Evolutionary conservation across 2,888 invertebrate species (phyloP), one percentile per base, ranked within the genome.

Genomic region (Marronus borbonicus): DNA sequence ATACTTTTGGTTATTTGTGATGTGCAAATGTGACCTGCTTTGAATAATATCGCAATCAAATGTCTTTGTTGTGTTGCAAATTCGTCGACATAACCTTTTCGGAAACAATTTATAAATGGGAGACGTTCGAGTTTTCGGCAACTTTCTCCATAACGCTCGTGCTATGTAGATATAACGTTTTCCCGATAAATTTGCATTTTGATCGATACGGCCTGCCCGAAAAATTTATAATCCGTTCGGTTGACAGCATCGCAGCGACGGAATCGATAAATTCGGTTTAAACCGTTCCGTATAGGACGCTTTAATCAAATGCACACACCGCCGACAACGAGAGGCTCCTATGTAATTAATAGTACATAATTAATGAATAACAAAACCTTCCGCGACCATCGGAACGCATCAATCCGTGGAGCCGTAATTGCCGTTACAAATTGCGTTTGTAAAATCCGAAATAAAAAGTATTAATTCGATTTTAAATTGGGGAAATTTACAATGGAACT

Each of bases 401-500:
- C 62, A 74, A 72, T 76, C 76, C 75, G 64, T 60, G 44, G 60
- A 62, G 69, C 14, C 76, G 76, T 78, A 78, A 78, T 78, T 78
- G 78, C 78, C 66, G 68, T 78, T 78, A 76, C 76, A 78, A 78
- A 76, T 78, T 76, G 78, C 77, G 52, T 72, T 72, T 60, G 72
- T 60, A 72, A 72, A 72, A 58, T 20, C 50, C 58, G 72, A 72
- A 79, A 80, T 76, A 82, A 81, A 81, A 82, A 81, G 79, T 80
- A 81, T 80, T 82, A 82, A 82, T 82, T 80, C 79, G 81, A 80
- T 81, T 82, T 78, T 78, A 81, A 82, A 81, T 81, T 80, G 80
- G 77, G 50, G 76, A 80, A 82, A 82, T 82, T 82, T 82, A 81
- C 81, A 82, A 82, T 78, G 68, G 65, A 44, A 58, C 75, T 36